These are phyloP conservation scores for Vesta saturnalis DNA, from an alignment of 2,888 invertebrate genomes.

Conservation along the genomic window DNA sequence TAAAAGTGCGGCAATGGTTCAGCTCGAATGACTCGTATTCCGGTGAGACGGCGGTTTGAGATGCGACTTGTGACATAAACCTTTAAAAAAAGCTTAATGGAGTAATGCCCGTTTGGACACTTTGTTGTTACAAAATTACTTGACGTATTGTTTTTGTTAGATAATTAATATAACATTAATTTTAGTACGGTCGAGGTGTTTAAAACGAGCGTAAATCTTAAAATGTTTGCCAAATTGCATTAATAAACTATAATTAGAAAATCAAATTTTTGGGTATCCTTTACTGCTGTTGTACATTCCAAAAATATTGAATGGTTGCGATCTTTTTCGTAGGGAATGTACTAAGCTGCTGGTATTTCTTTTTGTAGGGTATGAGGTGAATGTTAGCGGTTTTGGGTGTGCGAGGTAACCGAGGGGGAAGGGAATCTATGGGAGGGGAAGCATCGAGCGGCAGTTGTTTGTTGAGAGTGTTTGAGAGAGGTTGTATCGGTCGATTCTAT, in stretches of 20 bases:
- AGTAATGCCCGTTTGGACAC: conserved; percentile 21
- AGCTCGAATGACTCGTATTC: conserved; percentile 38
- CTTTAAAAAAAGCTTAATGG: conserved; percentile 31
- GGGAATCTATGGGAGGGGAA: conserved; percentile 22
- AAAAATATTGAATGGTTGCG: conserved; percentile 14
- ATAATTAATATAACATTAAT: conserved; percentile 8
- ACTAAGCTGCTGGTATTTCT: conserved; percentile 57
- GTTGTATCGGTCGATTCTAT: conserved; percentile 7
- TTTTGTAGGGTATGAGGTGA: conserved; percentile 56
- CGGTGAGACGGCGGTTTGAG: conserved; percentile 35
- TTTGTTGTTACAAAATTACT: conserved; percentile 16
- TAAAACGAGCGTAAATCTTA: not conserved
- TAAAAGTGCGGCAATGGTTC: conserved; percentile 51
- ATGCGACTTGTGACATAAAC: conserved; percentile 31
- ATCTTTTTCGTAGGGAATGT: conserved; percentile 39
- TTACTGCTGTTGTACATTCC: conserved; percentile 14
- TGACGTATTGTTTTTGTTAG: not conserved
- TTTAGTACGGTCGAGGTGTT: conserved; percentile 2
- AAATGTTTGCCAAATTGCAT: conserved; percentile 1
- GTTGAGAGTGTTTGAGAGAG: conserved; percentile 15
- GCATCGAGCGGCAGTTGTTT: conserved; percentile 37
- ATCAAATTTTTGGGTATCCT: not conserved
- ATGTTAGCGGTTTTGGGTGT: conserved; percentile 40
- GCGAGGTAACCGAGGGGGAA: conserved; percentile 18
- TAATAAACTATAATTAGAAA: conserved; percentile 16